Evolutionary conservation across 2,113 vertebrate species (phyloP).

Genomic region (Caracal caracal): DNA sequence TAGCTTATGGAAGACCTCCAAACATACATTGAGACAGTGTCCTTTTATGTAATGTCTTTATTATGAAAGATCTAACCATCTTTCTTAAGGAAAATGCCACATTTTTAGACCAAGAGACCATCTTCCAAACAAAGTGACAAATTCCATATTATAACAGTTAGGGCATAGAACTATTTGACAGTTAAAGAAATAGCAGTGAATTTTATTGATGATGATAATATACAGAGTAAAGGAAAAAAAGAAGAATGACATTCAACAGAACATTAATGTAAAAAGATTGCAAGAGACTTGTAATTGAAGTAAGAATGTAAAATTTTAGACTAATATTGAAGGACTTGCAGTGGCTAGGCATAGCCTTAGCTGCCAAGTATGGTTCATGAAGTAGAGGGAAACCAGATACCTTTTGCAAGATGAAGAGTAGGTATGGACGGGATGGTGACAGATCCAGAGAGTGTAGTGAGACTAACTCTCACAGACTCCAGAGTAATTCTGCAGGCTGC

Average conservation of each 20-base stretch:
- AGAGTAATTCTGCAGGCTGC: not conserved
- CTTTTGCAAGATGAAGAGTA: not conserved
- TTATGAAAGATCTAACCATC: not conserved
- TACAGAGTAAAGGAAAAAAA: not conserved
- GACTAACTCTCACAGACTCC: not conserved
- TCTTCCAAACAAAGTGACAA: not conserved
- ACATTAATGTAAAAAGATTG: not conserved
- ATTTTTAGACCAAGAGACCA: not conserved
- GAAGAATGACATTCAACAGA: not conserved
- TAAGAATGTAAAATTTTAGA: not conserved
- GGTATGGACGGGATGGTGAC: no score
- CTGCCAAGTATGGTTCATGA: not conserved
- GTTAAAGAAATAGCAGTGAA: not conserved
- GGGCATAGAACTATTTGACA: not conserved
- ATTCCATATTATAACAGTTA: not conserved
- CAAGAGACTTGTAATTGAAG: not conserved
- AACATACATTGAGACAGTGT: not conserved
- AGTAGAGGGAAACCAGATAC: not conserved
- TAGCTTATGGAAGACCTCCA: not conserved
- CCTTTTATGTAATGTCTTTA: not conserved
- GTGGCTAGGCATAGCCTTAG: not conserved
- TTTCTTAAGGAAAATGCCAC: not conserved
- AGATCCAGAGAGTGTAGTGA: not conserved
- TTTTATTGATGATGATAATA: constrained; percentile 33
- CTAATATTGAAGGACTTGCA: not conserved